A percentile compares a stretch with the other conserved stretches of the same genome.
phyloP scores from a whole-genome alignment of 2,113 vertebrate species.

The Stigmatopora nigra region DNA sequence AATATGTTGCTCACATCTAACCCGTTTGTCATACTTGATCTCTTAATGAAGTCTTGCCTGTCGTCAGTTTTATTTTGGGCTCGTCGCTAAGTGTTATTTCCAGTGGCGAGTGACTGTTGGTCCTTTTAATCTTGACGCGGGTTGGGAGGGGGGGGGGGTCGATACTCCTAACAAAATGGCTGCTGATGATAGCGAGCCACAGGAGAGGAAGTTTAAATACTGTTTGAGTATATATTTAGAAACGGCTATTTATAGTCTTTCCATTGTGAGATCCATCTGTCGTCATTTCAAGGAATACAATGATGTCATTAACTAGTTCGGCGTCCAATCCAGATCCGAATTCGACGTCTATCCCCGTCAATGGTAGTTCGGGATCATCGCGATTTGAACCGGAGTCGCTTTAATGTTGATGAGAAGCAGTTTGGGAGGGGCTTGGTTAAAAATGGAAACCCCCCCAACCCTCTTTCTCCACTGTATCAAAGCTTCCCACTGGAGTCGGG shows the following conservation, averaged over 20 bases:
- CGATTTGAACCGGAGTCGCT: neutral
- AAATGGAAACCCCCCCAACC: slow-evolving; percentile 59
- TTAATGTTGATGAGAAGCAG: slow-evolving; percentile 16
- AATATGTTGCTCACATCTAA: too few species aligned
- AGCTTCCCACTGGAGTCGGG: slow-evolving; percentile 57
- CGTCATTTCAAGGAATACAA: neutral
- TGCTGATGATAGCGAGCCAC: slow-evolving; percentile 46
- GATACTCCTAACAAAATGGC: slow-evolving; percentile 28
- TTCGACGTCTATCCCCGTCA: too few species aligned
- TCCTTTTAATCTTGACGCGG: slow-evolving; percentile 38
- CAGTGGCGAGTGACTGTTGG: slow-evolving; percentile 11
- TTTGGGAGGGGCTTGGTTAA: slow-evolving; percentile 57
- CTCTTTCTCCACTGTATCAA: slow-evolving; percentile 50
- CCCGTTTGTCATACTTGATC: neutral
- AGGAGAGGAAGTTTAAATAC: slow-evolving; percentile 54
- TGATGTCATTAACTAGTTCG: too few species aligned
- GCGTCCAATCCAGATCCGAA: too few species aligned
- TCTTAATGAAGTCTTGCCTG: neutral
- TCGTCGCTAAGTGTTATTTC: neutral
- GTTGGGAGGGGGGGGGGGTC: slow-evolving; percentile 2
- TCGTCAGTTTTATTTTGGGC: neutral
- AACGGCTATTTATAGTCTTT: slow-evolving; percentile 48
- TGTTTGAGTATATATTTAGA: slow-evolving; percentile 53
- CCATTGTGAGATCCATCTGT: slow-evolving; percentile 22
- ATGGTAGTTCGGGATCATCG: neutral